phyloP scores from a whole-genome alignment of 2,113 vertebrate species.

The Peromyscus polionotus region DNA sequence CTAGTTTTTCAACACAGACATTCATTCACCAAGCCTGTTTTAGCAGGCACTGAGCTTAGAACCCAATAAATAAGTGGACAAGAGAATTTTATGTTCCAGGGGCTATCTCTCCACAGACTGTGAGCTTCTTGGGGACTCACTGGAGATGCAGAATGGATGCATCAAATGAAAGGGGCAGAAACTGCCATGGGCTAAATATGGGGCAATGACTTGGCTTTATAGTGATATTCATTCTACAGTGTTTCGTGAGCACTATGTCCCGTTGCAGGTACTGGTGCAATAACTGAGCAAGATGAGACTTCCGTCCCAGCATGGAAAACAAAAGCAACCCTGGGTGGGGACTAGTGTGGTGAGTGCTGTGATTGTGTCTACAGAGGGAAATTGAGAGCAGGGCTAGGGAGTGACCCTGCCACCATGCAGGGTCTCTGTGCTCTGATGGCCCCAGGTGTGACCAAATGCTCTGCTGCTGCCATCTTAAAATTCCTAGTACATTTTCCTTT shows the following conservation, averaged over 20 bases:
- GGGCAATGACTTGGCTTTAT: not conserved
- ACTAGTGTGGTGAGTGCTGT: not conserved
- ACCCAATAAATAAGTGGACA: not conserved
- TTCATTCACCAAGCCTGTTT: not conserved
- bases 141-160: not conserved
- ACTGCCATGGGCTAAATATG: too few relatives aligned
- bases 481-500: not conserved
- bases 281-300: not conserved
- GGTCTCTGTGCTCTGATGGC: not conserved
- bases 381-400: not conserved
- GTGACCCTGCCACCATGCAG: too few relatives aligned
- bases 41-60: not conserved
- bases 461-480: not conserved
- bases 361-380: not conserved
- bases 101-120: not conserved
- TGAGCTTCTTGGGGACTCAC: not conserved
- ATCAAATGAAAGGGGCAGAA: not conserved
- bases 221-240: not conserved
- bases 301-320: not conserved
- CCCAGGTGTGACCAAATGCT: not conserved
- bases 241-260: not conserved
- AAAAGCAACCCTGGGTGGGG: not conserved
- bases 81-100: conserved; percentile 2
- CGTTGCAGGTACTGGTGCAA: not conserved
- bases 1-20: not conserved